Conservation (phyloP, 2,113 vertebrate species). For the Malurus alboscapulatus region DNA sequence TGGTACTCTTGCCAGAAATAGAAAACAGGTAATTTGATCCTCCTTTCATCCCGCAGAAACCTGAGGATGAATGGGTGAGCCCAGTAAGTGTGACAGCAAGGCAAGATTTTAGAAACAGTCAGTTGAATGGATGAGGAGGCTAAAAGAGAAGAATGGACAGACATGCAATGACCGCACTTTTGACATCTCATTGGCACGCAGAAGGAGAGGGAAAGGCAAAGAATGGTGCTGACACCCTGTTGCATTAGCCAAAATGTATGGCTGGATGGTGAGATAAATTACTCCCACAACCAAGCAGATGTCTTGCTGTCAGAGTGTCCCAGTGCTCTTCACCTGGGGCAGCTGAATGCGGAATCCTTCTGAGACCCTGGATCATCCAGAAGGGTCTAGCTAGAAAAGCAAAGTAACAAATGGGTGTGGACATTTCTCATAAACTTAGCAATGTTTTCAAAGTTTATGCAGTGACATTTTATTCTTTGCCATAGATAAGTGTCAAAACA, state of each 20-base stretch:
- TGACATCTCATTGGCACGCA: background rate
- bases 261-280: background rate
- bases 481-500: background rate
- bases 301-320: fast-evolving
- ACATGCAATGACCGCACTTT: background rate
- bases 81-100: background rate
- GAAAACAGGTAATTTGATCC: conserved; percentile 18
- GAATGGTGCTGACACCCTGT: fast-evolving
- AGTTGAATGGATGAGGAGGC: background rate
- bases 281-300: background rate
- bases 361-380: background rate
- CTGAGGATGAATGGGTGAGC: background rate
- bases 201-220: background rate
- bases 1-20: background rate
- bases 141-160: background rate
- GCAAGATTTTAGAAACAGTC: conserved; percentile 13
- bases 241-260: background rate
- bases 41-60: background rate
- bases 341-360: background rate
- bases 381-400: background rate
- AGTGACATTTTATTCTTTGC: background rate
- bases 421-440: background rate
- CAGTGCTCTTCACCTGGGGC: background rate
- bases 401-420: background rate
- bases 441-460: background rate